Conservation (phyloP, 2,797 vertebrate species). For the Amniataba percoides region DNA sequence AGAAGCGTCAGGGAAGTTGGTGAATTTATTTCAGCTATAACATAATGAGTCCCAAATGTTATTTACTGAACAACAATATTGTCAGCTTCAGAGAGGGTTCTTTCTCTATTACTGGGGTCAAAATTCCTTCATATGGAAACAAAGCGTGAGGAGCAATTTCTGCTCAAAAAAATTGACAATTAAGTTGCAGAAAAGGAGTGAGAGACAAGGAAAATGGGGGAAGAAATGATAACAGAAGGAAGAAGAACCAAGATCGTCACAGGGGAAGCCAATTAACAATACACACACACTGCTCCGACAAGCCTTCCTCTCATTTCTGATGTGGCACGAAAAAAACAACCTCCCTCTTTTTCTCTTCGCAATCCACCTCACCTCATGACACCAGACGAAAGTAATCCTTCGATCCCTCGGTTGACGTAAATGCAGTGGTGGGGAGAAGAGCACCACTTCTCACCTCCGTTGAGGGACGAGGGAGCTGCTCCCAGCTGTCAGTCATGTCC, state of each 20-base stretch:
- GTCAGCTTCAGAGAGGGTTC: constrained; percentile 10
- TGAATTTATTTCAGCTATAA: constrained; percentile 15
- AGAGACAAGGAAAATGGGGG: neutral
- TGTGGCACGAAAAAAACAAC: constrained; percentile 24
- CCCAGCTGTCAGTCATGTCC: constrained; percentile 47
- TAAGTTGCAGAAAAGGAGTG: neutral
- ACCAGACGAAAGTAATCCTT: constrained; percentile 25
- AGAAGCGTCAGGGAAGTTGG: neutral
- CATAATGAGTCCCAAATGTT: constrained; percentile 24
- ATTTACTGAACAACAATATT: constrained; percentile 12
- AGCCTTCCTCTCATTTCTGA: constrained; percentile 15
- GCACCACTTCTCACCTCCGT: constrained; percentile 48
- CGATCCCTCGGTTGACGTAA: constrained; percentile 30
- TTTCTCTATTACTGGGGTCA: constrained; percentile 8
- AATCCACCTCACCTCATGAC: constrained; percentile 17
- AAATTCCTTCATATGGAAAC: constrained; percentile 10
- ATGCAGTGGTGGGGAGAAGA: constrained; percentile 18
- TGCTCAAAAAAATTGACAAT: no score
- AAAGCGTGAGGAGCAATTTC: neutral
- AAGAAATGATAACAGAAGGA: neutral
- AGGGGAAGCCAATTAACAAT: constrained; percentile 19
- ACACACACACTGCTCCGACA: neutral
- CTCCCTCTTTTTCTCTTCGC: neutral
- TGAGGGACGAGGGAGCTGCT: constrained; percentile 31
- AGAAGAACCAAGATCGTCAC: constrained; percentile 18